phyloP scores from a whole-genome alignment of 2,113 vertebrate genomes.

The Tursiops truncatus region DNA sequence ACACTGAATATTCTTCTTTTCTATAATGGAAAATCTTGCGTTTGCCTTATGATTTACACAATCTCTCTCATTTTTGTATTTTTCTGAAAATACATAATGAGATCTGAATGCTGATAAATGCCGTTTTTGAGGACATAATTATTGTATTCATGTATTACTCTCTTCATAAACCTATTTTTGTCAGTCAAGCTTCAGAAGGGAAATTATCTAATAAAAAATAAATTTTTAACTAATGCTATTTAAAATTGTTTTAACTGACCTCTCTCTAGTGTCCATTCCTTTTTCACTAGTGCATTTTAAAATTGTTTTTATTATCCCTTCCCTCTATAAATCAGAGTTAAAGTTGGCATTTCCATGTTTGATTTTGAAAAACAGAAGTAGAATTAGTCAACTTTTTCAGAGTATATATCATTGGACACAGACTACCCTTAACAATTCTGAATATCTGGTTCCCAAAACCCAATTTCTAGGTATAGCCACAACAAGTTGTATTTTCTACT shows the following conservation, averaged over 20 bases:
- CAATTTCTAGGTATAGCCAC: neutral
- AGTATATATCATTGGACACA: neutral
- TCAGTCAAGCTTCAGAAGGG: slow-evolving; percentile 15
- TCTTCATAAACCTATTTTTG: slow-evolving; percentile 55
- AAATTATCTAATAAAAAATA: slow-evolving; percentile 67
- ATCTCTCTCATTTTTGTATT: slow-evolving; percentile 43
- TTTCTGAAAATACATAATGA: slow-evolving; percentile 59
- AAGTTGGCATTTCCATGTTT: neutral
- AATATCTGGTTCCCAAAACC: neutral
- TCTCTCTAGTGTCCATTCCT: neutral
- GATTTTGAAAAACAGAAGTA: neutral
- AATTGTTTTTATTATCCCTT: neutral
- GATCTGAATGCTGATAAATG: slow-evolving; percentile 61
- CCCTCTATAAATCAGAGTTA: neutral
- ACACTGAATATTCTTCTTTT: slow-evolving; percentile 63
- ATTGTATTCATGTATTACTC: slow-evolving; percentile 30
- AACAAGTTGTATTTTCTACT: neutral
- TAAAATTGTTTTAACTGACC: slow-evolving; percentile 41
- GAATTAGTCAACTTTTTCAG: neutral
- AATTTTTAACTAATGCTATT: slow-evolving; percentile 49
- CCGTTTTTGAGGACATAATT: slow-evolving; percentile 64
- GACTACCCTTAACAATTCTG: neutral
- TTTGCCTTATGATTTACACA: slow-evolving; percentile 61
- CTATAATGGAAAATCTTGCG: slow-evolving; percentile 62
- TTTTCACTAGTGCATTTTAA: slow-evolving; percentile 31